Conservation (phyloP, 64 coral and sea anemone species). For the Actinia tenebrosa region DNA sequence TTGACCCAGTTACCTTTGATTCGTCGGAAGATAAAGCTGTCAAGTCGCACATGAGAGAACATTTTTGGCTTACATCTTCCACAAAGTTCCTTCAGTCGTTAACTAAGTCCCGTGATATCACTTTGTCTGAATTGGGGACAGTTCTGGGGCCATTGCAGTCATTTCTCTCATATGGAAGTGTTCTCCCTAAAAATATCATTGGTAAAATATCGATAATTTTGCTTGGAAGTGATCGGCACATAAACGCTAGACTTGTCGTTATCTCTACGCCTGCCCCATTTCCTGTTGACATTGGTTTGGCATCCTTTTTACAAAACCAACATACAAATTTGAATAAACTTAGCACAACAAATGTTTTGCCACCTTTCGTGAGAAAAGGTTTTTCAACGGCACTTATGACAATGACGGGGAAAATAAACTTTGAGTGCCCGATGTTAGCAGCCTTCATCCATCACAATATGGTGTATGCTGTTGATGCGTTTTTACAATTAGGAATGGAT, state of each 20-base stretch:
- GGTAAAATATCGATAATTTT: background rate
- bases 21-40: background rate
- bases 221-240: background rate
- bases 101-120: background rate
- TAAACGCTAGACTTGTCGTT: background rate
- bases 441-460: background rate
- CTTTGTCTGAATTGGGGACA: background rate
- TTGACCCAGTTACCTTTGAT: background rate
- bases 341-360: background rate
- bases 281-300: slow-evolving; percentile 7
- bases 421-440: background rate
- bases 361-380: background rate
- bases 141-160: background rate
- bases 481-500: slow-evolving; percentile 13
- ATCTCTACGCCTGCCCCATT: background rate
- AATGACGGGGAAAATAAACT: background rate
- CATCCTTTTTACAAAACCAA: background rate
- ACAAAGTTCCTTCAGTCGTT: background rate
- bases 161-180: background rate
- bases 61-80: background rate
- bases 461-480: background rate
- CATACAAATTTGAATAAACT: background rate
- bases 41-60: background rate
- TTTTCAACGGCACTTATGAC: background rate
- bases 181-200: background rate